Base-by-base conservation (phyloP, 2,888 invertebrate species). In the Drosophila prolongata region DNA sequence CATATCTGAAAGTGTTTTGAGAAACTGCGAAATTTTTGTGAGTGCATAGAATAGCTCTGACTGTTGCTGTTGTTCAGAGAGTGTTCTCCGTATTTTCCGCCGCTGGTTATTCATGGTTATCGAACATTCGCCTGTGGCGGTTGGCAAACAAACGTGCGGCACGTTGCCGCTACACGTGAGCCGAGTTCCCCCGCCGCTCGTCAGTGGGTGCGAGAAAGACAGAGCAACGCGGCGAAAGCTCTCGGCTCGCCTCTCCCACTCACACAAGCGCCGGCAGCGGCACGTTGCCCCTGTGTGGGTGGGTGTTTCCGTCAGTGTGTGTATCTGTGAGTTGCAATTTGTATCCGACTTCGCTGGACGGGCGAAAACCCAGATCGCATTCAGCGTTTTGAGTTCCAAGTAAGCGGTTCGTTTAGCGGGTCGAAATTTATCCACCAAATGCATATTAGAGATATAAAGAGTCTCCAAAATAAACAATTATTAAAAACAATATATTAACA, bases 151-250 rank as follows among this genome's bases (percentile, higher is more conserved):
- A 81, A 82, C 83, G 80, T 87, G 89, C 74, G 56, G 86, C 90
- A 90, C 90, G 90, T 91, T 90, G 81, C 14, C 46, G 47, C 16
- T 64, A 89, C 91, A 90, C 91, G 90, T 90, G 90, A 90, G 71
- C 16, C 53, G 42, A n/a, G 40, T 5, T 58, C 13, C 19, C 44
- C 37, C 35, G 62, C 42, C 46, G 19, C 11, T 42, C 27, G 34
- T 13, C 34, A 35, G 46, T 42, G 19, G 44, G 61, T 50, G 44
- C 35, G 65, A 69, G 47, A 35, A 42, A 56, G 76, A 75, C 16
- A 40, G 43, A 24, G 10, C 13, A 11, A 34, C 14, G 44, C 52
- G 14, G 16, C 16, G 16, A 47, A 14, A 47, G 47, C 47, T 47
- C n/a, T 34, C 34, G 16, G 11, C 6, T 11, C 30, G 47, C 10